Conservation (phyloP, 2,113 vertebrate species). For the Clarias batrachus region DNA sequence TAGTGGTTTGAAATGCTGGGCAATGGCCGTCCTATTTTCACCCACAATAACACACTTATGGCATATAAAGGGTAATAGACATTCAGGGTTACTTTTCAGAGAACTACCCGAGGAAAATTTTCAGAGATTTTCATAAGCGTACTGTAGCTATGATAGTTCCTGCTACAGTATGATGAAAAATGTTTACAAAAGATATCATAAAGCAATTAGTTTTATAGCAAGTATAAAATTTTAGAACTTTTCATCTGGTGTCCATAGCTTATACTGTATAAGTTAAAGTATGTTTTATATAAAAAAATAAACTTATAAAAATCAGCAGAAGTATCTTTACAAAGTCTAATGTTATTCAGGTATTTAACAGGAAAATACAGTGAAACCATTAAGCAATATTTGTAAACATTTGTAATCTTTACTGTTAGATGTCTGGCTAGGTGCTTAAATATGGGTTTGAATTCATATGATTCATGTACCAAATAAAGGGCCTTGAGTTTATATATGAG, state of each 20-base stretch:
- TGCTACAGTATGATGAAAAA: background rate
- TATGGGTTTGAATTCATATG: background rate
- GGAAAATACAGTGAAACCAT: background rate
- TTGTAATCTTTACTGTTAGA: background rate
- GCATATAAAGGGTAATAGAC: background rate
- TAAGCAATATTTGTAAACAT: background rate
- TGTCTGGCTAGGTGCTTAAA: background rate
- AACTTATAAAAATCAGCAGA: background rate
- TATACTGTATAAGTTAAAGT: background rate
- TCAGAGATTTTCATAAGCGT: background rate
- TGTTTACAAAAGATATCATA: background rate
- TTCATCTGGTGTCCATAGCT: background rate
- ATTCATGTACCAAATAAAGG: background rate
- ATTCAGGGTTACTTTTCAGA: background rate
- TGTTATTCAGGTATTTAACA: background rate
- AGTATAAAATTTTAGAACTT: background rate
- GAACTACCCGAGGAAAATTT: background rate
- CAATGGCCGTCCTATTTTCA: too few relatives aligned
- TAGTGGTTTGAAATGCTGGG: too few relatives aligned
- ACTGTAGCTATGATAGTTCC: background rate
- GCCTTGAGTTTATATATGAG: slow-evolving; percentile 2
- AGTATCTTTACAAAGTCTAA: background rate
- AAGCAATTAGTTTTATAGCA: background rate
- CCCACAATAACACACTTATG: background rate
- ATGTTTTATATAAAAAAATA: background rate